Conservation (phyloP, 2,888 invertebrate species). For the Sinohyriopsis cumingii region DNA sequence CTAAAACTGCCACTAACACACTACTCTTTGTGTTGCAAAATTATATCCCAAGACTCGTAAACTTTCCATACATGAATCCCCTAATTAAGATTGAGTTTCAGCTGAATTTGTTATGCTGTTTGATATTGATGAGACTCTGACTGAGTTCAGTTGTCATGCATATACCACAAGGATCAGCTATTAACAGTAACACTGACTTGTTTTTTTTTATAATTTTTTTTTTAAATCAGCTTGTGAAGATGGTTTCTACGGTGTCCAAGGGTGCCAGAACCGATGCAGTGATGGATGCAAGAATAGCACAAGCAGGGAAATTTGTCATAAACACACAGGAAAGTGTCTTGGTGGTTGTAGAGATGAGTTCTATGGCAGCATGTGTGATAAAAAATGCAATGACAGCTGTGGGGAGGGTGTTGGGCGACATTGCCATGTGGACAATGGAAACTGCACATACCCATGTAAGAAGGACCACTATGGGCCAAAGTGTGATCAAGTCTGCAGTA, state of each 20-base stretch:
- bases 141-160: too few species aligned
- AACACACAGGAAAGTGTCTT: conserved; percentile 1
- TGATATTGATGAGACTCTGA: too few species aligned
- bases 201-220: too few species aligned
- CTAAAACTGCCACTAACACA: too few species aligned
- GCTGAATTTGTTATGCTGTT: too few species aligned
- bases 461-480: background rate
- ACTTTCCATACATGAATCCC: too few species aligned
- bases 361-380: conserved; percentile 8
- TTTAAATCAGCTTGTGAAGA: conserved; percentile 8
- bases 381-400: conserved; percentile 13
- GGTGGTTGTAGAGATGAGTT: conserved; percentile 1
- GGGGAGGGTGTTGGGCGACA: background rate
- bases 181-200: too few species aligned
- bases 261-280: background rate
- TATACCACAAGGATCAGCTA: too few species aligned
- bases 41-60: too few species aligned
- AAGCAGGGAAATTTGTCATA: conserved; percentile 2
- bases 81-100: too few species aligned
- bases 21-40: too few species aligned
- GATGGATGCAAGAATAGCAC: conserved; percentile 1
- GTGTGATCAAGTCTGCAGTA: background rate
- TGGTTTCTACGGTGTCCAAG: conserved; percentile 7
- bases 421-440: too few species aligned
- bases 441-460: conserved; percentile 4